These are phyloP conservation scores for Hesperophylax magnus DNA, from an alignment of 1,140 invertebrate genomes.

Conservation along the genomic window DNA sequence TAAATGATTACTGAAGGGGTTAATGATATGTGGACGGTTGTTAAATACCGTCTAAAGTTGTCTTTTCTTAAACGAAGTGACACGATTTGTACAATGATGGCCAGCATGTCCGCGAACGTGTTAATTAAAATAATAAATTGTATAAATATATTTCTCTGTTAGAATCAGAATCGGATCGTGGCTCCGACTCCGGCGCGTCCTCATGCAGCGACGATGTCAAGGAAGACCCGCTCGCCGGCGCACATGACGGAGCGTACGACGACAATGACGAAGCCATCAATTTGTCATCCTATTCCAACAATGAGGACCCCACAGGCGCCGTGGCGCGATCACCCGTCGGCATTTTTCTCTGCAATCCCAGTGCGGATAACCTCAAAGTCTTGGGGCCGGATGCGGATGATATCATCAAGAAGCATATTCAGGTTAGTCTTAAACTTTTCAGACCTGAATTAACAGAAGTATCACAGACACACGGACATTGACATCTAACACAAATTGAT, in stretches of 20 bases:
- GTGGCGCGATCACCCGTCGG: not conserved
- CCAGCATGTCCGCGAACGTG: too few relatives aligned
- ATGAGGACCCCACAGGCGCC: conserved; percentile 58
- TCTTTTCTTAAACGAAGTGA: too few relatives aligned
- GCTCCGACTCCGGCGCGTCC: conserved; percentile 61
- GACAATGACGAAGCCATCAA: conserved; percentile 59
- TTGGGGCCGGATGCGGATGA: conserved; percentile 61
- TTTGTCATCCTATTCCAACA: conserved; percentile 60
- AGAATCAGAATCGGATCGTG: conserved; percentile 60
- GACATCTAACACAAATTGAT: too few relatives aligned
- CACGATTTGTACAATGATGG: too few relatives aligned
- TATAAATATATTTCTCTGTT: not conserved
- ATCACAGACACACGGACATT: too few relatives aligned
- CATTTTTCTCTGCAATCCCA: conserved; percentile 61
- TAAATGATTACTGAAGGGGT: too few relatives aligned
- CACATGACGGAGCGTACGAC: conserved; percentile 68
- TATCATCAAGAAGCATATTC: conserved; percentile 62
- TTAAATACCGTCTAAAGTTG: too few relatives aligned
- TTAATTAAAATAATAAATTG: too few relatives aligned
- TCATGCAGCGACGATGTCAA: conserved; percentile 66
- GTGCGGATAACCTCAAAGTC: conserved; percentile 59
- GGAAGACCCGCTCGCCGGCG: conserved; percentile 63
- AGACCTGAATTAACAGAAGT: not conserved
- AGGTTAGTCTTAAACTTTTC: conserved; percentile 56
- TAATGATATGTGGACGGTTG: too few relatives aligned